Percentiles rank a stretch among this genome's conserved stretches.
Evolutionary conservation across 2,888 invertebrate genomes (phyloP).

Genomic region (Cephus runcator): DNA sequence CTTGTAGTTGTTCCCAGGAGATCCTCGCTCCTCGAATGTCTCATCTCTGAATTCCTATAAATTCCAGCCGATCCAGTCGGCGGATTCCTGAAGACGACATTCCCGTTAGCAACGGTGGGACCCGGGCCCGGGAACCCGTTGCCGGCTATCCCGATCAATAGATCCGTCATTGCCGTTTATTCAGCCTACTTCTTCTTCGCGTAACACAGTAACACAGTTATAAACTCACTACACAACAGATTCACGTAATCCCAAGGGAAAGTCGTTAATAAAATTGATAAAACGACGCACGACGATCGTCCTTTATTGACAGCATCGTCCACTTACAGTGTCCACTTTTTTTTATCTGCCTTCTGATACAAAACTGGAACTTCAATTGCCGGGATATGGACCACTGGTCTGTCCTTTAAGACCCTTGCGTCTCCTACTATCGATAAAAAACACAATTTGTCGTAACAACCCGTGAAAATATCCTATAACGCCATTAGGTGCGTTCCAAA

Average conservation of each 20-base stretch:
- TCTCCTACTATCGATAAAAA: not conserved
- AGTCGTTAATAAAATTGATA: not conserved
- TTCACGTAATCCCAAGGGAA: not conserved
- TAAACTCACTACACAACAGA: not conserved
- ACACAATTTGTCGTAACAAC: not conserved
- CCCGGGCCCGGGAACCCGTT: slow-evolving; percentile 34
- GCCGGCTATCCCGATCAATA: slow-evolving; percentile 42
- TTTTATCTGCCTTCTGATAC: not conserved
- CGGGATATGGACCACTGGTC: not conserved
- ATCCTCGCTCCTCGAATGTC: slow-evolving; percentile 61
- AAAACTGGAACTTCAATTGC: not conserved
- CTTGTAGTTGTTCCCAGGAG: slow-evolving; percentile 51
- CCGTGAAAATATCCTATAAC: not conserved
- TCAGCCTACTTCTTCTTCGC: not conserved
- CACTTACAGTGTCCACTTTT: not conserved
- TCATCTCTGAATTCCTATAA: slow-evolving; percentile 57
- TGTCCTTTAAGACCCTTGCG: not conserved
- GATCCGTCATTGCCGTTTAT: slow-evolving; percentile 38
- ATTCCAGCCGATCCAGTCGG: slow-evolving; percentile 28
- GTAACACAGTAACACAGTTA: slow-evolving; percentile 5
- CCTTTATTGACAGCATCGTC: not conserved
- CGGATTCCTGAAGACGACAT: slow-evolving; percentile 32
- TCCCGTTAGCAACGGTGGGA: slow-evolving; percentile 24
- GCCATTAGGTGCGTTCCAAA: not conserved
- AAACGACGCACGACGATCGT: not conserved